Evolutionary conservation across 2,888 invertebrate species (phyloP).

Genomic region (Vanessa cardui): DNA sequence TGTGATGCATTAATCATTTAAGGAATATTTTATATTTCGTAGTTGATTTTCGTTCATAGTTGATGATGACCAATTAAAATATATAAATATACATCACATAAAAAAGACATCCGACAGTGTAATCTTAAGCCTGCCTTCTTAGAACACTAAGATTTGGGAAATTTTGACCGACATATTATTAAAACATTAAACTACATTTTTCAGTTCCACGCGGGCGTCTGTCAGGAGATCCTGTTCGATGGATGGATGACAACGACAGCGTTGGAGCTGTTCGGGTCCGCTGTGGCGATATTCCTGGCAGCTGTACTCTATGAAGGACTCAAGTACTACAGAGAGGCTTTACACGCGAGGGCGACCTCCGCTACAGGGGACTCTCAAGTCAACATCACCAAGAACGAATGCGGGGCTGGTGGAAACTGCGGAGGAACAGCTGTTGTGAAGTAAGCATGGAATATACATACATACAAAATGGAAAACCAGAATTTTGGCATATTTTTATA

Average conservation of each 20-base stretch:
- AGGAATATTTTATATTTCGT: no score
- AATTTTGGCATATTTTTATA: no score
- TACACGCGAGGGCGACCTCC: conserved; percentile 60
- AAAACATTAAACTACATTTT: conserved; percentile 48
- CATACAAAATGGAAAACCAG: no score
- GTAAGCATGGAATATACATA: conserved; percentile 50
- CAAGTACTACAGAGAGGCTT: conserved; percentile 88
- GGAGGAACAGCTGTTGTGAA: conserved; percentile 68
- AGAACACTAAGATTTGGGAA: no score
- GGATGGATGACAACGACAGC: conserved; percentile 89
- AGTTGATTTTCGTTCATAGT: no score
- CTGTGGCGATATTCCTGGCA: conserved; percentile 93
- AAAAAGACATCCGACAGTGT: no score
- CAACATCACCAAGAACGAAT: conserved; percentile 78
- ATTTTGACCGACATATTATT: no score
- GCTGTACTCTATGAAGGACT: conserved; percentile 97
- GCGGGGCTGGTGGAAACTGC: conserved; percentile 66
- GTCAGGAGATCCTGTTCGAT: conserved; percentile 90
- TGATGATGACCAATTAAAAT: no score
- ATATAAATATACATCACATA: no score
- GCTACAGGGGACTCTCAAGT: conserved; percentile 68
- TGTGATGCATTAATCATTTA: no score
- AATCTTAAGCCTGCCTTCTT: no score
- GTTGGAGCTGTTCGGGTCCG: conserved; percentile 92
- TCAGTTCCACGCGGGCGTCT: conserved; percentile 90